A percentile compares a stretch with the other conserved stretches of the same genome.
phyloP scores from a whole-genome alignment of 2,113 vertebrate genomes.

The Ceyx melanurus region DNA sequence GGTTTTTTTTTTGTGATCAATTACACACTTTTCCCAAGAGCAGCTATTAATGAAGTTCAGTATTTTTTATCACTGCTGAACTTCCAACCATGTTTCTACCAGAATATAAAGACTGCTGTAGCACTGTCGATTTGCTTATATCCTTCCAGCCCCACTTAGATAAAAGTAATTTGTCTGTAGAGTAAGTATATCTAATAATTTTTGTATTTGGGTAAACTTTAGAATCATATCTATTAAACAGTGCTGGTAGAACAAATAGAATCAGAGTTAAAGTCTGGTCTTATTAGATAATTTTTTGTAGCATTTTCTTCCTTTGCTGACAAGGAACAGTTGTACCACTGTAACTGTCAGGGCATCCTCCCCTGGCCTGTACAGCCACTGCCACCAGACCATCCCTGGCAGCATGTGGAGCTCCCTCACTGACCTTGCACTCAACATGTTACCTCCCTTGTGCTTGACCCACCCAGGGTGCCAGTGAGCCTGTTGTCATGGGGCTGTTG shows the following conservation, averaged over 20 bases:
- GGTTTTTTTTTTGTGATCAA: not conserved
- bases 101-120: not conserved
- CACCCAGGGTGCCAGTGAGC: no score
- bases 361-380: not conserved
- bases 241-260: not conserved
- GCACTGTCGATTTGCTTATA: not conserved
- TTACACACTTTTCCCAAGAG: not conserved
- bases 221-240: constrained; percentile 29
- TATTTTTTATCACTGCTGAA: constrained; percentile 7
- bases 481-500: not conserved
- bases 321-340: not conserved
- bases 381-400: no score
- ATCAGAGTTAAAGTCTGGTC: not conserved
- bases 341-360: not conserved
- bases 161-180: constrained; percentile 28
- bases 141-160: not conserved
- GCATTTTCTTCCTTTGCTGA: not conserved
- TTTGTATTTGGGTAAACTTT: constrained; percentile 41
- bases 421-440: not conserved
- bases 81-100: not conserved
- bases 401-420: not conserved
- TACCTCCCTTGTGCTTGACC: not conserved
- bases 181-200: constrained; percentile 34
- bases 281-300: not conserved
- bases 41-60: not conserved